These are phyloP conservation scores for Tenualosa ilisha DNA, from an alignment of 2,797 vertebrate genomes.

Conservation along the genomic window DNA sequence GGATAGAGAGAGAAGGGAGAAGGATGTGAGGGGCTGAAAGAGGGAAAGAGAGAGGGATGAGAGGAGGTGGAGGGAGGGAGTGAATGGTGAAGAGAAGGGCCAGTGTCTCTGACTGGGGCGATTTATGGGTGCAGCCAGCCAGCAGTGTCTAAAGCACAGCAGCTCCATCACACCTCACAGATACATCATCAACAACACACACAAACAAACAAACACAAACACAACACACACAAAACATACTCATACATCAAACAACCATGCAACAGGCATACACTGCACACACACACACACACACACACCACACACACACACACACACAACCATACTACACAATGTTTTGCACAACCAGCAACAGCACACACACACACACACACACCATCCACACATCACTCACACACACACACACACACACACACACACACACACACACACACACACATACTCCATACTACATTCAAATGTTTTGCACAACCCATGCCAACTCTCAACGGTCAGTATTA, in stretches of 20 bases:
- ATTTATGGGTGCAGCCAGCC: conserved; percentile 20
- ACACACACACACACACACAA: too few relatives aligned
- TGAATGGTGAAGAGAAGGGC: conserved; percentile 38
- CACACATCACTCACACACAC: too few relatives aligned
- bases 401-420: too few relatives aligned
- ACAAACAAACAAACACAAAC: too few relatives aligned
- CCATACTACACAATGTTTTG: too few relatives aligned
- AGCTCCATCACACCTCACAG: background rate
- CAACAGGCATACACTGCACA: background rate
- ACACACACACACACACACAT: conserved; percentile 12
- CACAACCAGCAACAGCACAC: too few relatives aligned
- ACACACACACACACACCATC: too few relatives aligned
- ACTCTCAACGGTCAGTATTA: too few relatives aligned
- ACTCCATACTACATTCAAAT: background rate
- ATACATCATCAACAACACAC: too few relatives aligned
- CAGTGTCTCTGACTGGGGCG: background rate
- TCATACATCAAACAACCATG: too few relatives aligned
- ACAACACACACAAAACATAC: too few relatives aligned
- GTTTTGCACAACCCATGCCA: too few relatives aligned
- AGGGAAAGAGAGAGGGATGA: background rate
- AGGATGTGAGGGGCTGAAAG: background rate
- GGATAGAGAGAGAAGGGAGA: conserved; percentile 9
- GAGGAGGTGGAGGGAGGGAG: background rate
- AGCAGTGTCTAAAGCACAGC: background rate
- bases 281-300: background rate